Evolutionary conservation across 2,888 invertebrate genomes (phyloP), one percentile per base, ranked within the genome.

Genomic region (Aethes cnicana): DNA sequence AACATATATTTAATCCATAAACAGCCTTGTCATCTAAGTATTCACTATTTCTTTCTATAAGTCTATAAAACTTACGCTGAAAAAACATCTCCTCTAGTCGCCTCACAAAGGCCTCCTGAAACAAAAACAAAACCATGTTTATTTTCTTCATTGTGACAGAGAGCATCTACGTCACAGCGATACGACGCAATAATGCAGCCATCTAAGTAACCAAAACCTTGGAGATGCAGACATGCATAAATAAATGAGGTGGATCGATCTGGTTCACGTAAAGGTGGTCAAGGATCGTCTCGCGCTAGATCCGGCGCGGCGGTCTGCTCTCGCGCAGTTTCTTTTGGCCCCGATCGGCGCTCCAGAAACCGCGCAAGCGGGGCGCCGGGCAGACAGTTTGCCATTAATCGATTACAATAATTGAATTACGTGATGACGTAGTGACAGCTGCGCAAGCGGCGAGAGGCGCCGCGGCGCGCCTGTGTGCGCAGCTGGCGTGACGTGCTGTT

Each of bases 361-460:
- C 39, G 53, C 59, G 55, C 62, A 68, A 72, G 62, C 67, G 64
- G 74, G 71, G 68, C 69, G 66, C 64, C 73, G 63, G 64, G 67
- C 65, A 78, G 76, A 81, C 77, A 70, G 74, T 79, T 75, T 74
- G 69, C 76, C 78, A 81, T 81, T 83, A 81, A 79, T 84, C 77
- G 80, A 84, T 84, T 82, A 80, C 72, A 82, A 77, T 82, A 81
- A 81, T 77, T 78, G 69, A 75, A 78, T 74, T 76, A 80, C 70
- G 66, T 62, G 71, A 72, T 83, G 84, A 84, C 85, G 84, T 77
- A 76, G 74, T 62, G 76, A 71, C 86, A 85, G 83, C 82, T 84
- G 84, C 79, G 81, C 81, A 78, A 78, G 79, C 44, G 47, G 36
- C 49, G 50, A 44, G 35, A 44, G 50, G 44, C 83, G 76, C 58